Evolutionary conservation across 2,888 invertebrate species (phyloP), one percentile per base, ranked within the genome.

Genomic region (Papilio demoleus): DNA sequence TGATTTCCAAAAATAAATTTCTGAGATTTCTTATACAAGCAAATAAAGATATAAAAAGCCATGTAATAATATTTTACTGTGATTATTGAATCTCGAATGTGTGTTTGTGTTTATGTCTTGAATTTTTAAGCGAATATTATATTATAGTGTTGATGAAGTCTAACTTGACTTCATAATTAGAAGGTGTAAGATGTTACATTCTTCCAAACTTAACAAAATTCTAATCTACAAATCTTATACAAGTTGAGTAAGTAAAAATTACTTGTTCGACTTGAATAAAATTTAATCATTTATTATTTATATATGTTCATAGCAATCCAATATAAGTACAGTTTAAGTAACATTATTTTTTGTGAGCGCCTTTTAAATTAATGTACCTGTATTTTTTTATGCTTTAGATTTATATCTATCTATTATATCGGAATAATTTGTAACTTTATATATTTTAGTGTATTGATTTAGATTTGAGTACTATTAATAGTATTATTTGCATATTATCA

Each of bases 31-130:
- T n/a, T n/a, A n/a, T n/a, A n/a, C n/a, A n/a, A n/a, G n/a, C n/a
- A n/a, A n/a, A n/a, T n/a, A n/a, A n/a, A n/a, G n/a, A n/a, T n/a
- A n/a, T n/a, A 50, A 24, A 50, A 50, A 53, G 12, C 24, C 24
- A 24, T 50, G 50, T 53, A 27, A 27, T 1, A 27, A 14, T 27
- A 27, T 24, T 24, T 24, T 8, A 53, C 53, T 53, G 53, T 53
- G 53, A 53, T 53, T 53, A 27, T 53, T 27, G 53, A 53, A 53
- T 53, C 53, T 53, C 53, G 27, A 53, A 53, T 19, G 12, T 53
- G 27, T 24, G 27, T 22, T 47, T 53, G 27, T 50, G 27, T 53
- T 27, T 47, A 12, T 27, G 27, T 27, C 27, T n/a, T 2, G 27
- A 27, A 53, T 27, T 12, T 53, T 53, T 53, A n/a, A 27, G 27